Percentiles rank a stretch among this genome's conserved stretches.
These are phyloP conservation scores for Meliscaeva auricollis DNA, from an alignment of 2,888 invertebrate genomes.

Conservation along the genomic window DNA sequence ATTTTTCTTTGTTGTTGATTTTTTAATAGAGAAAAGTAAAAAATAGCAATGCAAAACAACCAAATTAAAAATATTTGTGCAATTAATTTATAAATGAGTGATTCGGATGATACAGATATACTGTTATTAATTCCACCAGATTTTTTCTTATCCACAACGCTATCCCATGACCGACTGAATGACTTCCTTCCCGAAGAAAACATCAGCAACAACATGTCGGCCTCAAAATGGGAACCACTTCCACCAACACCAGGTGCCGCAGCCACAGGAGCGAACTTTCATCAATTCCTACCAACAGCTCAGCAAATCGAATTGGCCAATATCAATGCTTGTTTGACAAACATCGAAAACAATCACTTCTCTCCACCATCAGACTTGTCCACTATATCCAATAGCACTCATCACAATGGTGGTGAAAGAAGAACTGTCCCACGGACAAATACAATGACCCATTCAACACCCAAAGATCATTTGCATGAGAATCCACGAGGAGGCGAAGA, in stretches of 20 bases:
- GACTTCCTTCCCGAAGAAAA: conserved; percentile 42
- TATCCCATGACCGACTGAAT: conserved; percentile 53
- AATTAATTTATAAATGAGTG: conserved; percentile 85
- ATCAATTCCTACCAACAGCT: conserved; percentile 78
- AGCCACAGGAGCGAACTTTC: conserved; percentile 16
- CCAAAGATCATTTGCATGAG: conserved; percentile 78
- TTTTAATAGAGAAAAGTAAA: not conserved
- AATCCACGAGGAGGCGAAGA: conserved; percentile 18
- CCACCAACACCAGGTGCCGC: not conserved
- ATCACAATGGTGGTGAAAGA: conserved; percentile 73
- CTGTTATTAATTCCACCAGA: conserved; percentile 92
- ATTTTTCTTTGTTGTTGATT: not conserved
- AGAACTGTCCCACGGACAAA: conserved; percentile 70
- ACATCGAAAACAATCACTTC: conserved; percentile 78
- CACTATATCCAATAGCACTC: conserved; percentile 81
- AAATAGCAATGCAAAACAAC: not conserved
- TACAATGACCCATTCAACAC: conserved; percentile 81
- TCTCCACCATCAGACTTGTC: conserved; percentile 81
- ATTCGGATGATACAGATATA: conserved; percentile 93
- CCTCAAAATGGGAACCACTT: conserved; percentile 60
- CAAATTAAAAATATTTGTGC: not conserved
- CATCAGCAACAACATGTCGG: conserved; percentile 36
- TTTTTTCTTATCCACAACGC: conserved; percentile 86
- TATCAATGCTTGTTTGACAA: conserved; percentile 80
- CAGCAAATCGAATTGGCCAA: conserved; percentile 81